These are phyloP conservation scores for Buteo buteo DNA, from an alignment of 2,113 vertebrate species.

Conservation along the genomic window DNA sequence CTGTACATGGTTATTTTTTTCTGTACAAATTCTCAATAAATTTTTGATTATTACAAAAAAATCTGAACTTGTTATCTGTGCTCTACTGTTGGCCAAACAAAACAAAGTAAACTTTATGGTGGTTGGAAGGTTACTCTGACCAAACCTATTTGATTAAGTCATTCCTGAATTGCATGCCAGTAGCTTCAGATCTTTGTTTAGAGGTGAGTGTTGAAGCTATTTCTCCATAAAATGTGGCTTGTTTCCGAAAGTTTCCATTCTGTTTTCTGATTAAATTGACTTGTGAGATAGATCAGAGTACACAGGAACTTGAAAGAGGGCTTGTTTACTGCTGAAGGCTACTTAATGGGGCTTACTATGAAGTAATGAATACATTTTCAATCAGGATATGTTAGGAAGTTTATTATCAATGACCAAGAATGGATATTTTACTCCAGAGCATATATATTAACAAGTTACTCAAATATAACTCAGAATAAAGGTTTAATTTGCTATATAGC, in stretches of 20 bases:
- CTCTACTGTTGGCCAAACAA: not conserved
- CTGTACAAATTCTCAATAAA: conserved; percentile 70
- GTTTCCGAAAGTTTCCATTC: not conserved
- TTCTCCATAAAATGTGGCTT: not conserved
- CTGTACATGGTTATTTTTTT: conserved; percentile 46
- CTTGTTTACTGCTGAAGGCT: not conserved
- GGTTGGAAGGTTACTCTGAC: not conserved
- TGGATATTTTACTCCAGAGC: not conserved
- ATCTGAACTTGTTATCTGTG: not conserved
- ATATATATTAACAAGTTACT: not conserved
- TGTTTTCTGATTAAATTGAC: not conserved
- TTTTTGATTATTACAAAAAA: conserved; percentile 57
- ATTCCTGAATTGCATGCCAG: not conserved
- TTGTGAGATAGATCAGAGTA: not conserved
- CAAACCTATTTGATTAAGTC: not conserved
- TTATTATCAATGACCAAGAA: not conserved
- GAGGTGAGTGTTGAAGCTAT: not conserved
- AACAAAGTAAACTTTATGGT: not conserved
- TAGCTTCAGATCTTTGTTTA: not conserved
- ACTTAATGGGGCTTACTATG: not conserved
- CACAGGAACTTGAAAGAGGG: not conserved
- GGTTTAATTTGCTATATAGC: not conserved
- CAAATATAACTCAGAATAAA: not conserved
- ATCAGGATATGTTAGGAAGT: not conserved
- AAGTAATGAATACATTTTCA: not conserved